phyloP scores from a whole-genome alignment of 2,113 vertebrate genomes.

The Synchiropus splendidus region DNA sequence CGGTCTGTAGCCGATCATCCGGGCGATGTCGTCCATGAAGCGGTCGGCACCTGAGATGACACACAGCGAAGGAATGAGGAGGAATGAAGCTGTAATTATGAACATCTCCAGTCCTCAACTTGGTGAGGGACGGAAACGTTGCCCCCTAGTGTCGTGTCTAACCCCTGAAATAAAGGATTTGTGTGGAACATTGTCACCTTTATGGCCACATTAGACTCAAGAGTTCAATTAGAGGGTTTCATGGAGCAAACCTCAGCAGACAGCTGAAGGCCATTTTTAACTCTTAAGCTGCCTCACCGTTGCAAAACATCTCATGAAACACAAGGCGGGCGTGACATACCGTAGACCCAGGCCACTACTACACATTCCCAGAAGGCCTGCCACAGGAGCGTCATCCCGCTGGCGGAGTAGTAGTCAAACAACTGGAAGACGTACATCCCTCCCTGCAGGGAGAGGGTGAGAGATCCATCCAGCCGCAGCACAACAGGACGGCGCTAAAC shows the following conservation, averaged over 20 bases:
- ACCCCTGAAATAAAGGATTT: too few relatives aligned
- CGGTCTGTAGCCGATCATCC: constrained; percentile 76
- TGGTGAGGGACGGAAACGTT: too few relatives aligned
- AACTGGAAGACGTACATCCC: constrained; percentile 79
- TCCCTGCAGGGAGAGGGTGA: constrained; percentile 47
- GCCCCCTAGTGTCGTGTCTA: too few relatives aligned
- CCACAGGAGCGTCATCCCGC: constrained; percentile 77
- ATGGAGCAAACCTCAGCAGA: background rate
- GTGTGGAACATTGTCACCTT: too few relatives aligned
- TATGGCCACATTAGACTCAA: too few relatives aligned
- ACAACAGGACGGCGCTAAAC: background rate
- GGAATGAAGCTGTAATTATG: too few relatives aligned
- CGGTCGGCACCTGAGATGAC: constrained; percentile 66
- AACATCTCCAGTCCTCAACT: too few relatives aligned
- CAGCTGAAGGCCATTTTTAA: too few relatives aligned
- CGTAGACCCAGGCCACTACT: constrained; percentile 76
- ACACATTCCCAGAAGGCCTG: constrained; percentile 78
- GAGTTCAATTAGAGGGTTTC: too few relatives aligned
- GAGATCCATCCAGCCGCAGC: background rate
- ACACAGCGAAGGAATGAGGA: background rate
- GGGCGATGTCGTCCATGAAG: constrained; percentile 76
- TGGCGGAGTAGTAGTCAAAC: constrained; percentile 78
- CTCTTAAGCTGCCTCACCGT: too few relatives aligned
- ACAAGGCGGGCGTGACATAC: constrained; percentile 53
- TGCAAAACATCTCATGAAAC: too few relatives aligned